Conservation (phyloP, 2,888 invertebrate genomes). For the Pristionchus exspectatus region DNA sequence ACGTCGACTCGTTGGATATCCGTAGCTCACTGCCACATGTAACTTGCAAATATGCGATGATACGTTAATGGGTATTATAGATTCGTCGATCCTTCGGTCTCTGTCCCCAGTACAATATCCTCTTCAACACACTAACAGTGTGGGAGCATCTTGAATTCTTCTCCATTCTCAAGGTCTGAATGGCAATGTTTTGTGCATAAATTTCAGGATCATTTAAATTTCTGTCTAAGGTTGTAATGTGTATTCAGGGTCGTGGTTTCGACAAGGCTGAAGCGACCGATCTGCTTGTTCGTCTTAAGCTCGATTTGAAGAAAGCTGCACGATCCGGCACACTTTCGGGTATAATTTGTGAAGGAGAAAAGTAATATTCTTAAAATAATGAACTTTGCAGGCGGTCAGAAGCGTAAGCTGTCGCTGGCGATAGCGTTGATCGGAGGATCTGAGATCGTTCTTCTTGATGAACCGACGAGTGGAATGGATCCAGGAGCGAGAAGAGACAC, state of each 20-base stretch:
- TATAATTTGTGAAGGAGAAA: not conserved
- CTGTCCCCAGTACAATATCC: slow-evolving; percentile 91
- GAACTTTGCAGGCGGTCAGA: slow-evolving; percentile 84
- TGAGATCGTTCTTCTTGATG: slow-evolving; percentile 80
- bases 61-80: slow-evolving; percentile 11
- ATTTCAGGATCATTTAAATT: too few species aligned
- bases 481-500: slow-evolving; percentile 82
- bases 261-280: slow-evolving; percentile 84
- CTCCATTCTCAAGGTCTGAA: slow-evolving; percentile 81
- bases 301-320: slow-evolving; percentile 84
- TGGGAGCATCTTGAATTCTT: slow-evolving; percentile 90
- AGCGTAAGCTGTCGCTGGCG: slow-evolving; percentile 87
- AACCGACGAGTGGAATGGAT: slow-evolving; percentile 76
- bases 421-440: slow-evolving; percentile 88
- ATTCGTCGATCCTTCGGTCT: slow-evolving; percentile 84
- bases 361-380: too few species aligned
- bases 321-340: slow-evolving; percentile 84
- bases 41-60: too few species aligned
- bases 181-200: too few species aligned
- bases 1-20: slow-evolving; percentile 83
- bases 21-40: slow-evolving; percentile 76
- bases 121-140: slow-evolving; percentile 90
- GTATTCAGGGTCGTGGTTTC: slow-evolving; percentile 82
- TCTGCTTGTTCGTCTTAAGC: slow-evolving; percentile 85
- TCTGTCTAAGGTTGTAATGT: too few species aligned